phyloP scores from a whole-genome alignment of 2,797 vertebrate species.

The Pangasius larnaudii region DNA sequence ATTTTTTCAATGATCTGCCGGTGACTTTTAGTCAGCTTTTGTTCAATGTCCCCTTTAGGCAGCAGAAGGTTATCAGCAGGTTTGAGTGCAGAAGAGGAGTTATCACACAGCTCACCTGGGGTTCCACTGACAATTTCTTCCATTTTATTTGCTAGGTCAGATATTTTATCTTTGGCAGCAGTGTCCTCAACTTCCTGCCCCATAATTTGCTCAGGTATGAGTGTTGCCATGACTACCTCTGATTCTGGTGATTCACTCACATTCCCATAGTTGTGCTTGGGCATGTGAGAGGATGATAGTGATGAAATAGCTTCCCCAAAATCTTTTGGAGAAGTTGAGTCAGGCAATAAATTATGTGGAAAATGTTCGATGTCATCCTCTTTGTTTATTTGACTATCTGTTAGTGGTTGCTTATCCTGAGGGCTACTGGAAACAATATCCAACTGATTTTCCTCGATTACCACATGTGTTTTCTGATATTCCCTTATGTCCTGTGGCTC shows the following conservation, averaged over 20 bases:
- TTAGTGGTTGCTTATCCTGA: slow-evolving; percentile 14
- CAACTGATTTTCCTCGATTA: slow-evolving; percentile 29
- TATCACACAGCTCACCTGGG: neutral
- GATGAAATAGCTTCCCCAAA: slow-evolving; percentile 43
- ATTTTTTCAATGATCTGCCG: slow-evolving; percentile 82
- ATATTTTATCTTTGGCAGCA: slow-evolving; percentile 22
- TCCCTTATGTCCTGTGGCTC: slow-evolving; percentile 39
- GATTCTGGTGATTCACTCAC: slow-evolving; percentile 23
- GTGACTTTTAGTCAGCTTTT: slow-evolving; percentile 71
- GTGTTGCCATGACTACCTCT: slow-evolving; percentile 7
- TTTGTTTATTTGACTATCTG: slow-evolving; percentile 15
- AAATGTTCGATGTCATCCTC: slow-evolving; percentile 11
- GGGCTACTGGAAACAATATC: neutral
- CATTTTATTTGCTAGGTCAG: slow-evolving; percentile 4
- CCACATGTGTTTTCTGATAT: slow-evolving; percentile 11
- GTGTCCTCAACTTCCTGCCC: slow-evolving; percentile 26
- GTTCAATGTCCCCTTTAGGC: slow-evolving; percentile 53
- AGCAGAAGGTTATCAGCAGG: slow-evolving; percentile 22
- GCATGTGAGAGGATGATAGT: slow-evolving; percentile 58
- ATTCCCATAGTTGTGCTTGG: slow-evolving; percentile 54
- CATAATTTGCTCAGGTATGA: slow-evolving; percentile 2
- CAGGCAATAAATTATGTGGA: slow-evolving; percentile 49
- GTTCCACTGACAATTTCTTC: slow-evolving; percentile 25
- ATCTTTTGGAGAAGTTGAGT: slow-evolving; percentile 64
- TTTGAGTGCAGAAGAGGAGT: slow-evolving; percentile 1